phyloP scores from a whole-genome alignment of 1,140 invertebrate species.

The Acarapis woodi region DNA sequence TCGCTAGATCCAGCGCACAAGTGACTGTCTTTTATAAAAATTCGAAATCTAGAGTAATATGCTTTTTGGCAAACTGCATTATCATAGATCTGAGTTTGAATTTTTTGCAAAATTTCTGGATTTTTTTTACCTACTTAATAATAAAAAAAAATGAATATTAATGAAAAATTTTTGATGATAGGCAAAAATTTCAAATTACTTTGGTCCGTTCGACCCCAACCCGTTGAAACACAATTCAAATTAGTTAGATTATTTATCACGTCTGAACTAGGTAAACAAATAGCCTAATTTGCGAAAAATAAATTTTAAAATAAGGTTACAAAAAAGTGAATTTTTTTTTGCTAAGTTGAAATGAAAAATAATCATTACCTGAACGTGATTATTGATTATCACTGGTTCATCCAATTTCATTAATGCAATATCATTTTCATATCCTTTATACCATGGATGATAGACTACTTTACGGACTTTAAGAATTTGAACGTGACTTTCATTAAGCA shows the following conservation, averaged over 20 bases:
- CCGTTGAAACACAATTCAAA: constrained; percentile 38
- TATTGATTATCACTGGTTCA: constrained; percentile 24
- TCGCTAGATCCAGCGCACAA: constrained; percentile 49
- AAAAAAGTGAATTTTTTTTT: too few relatives aligned
- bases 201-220: constrained; percentile 32
- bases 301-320: too few relatives aligned
- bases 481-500: constrained; percentile 42
- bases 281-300: too few relatives aligned
- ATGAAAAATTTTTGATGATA: too few relatives aligned
- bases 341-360: too few relatives aligned
- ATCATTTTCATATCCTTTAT: constrained; percentile 15
- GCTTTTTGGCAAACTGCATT: constrained; percentile 16
- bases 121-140: constrained; percentile 12
- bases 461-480: constrained; percentile 27
- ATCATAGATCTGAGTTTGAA: constrained; percentile 33
- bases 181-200: too few relatives aligned
- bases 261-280: constrained; percentile 17
- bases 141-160: neutral
- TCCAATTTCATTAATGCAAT: constrained; percentile 49
- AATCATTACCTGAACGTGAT: too few relatives aligned
- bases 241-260: constrained; percentile 13
- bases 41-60: constrained; percentile 25
- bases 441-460: constrained; percentile 15
- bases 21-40: constrained; percentile 40
- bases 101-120: constrained; percentile 21